Base-by-base conservation (phyloP, 30 jellyfish, hydroid and myxozoan genomes). In the Aurelia sp. region DNA sequence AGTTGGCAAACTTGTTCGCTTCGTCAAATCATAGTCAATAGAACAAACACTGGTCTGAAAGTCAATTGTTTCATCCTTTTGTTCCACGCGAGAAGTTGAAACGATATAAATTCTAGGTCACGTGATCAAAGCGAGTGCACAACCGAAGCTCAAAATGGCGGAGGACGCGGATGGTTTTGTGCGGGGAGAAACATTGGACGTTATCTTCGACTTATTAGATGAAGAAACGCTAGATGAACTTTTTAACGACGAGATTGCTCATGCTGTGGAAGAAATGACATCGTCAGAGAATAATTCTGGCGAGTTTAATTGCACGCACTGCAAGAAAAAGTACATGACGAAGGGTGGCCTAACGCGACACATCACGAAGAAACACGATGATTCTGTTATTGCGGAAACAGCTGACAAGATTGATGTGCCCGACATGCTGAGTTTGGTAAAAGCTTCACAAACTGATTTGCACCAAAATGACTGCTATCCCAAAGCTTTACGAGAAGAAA, bases 91-190 rank as follows among this genome's bases (percentile, higher is more conserved):
- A 24, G 80, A 68, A 68, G 61, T 68, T 30, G 80, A 68, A 68
- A 13, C 8, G 17, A 38, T 20, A 13, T 68, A 20, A 20, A 68
- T 16, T 68, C 33, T 21, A 7, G n/a, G 33, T 21, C 80, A 68
- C 80, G 80, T 68, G 80, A 68, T 38, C 80, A 20, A 68, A 68
- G 80, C 33, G 33, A 30, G 62, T 58, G 80, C 61, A 68, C 80
- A 68, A n/a, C n/a, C n/a, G n/a, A 22, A 35, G 17, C 12, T 68
- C 62, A 68, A 13, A 68, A 16, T 68, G 63, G 62, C 80, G n/a
- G n/a, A n/a, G 62, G 62, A 16, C n/a, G 62, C 63, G 17, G 17
- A 31, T n/a, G 62, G 33, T n/a, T n/a, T n/a, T n/a, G n/a, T n/a
- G n/a, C n/a, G n/a, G n/a, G n/a, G n/a, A n/a, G n/a, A n/a, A n/a